phyloP scores from a whole-genome alignment of 1,140 invertebrate genomes.

The Trachymyrmex cornetzi region DNA sequence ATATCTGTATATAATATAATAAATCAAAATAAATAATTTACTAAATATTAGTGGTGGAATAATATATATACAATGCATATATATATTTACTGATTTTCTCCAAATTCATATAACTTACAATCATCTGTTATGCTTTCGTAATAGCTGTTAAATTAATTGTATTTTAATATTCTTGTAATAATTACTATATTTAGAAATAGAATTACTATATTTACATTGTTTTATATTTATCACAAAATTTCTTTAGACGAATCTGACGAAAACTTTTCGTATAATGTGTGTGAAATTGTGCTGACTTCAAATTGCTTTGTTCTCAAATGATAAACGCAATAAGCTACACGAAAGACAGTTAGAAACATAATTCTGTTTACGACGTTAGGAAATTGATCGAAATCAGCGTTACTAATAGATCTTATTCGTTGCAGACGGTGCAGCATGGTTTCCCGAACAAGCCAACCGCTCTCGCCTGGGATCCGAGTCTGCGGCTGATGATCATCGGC shows the following conservation, averaged over 20 bases:
- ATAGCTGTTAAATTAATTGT: background rate
- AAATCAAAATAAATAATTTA: constrained; percentile 1
- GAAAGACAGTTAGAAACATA: background rate
- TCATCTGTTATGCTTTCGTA: background rate
- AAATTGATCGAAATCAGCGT: constrained; percentile 39
- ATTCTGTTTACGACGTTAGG: background rate
- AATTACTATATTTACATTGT: too few species aligned
- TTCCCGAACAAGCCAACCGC: constrained; percentile 98
- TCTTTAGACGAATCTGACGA: background rate
- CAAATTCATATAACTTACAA: background rate
- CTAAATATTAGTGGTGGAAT: background rate
- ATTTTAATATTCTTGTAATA: constrained; percentile 10
- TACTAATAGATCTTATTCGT: constrained; percentile 79
- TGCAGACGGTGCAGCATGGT: constrained; percentile 97
- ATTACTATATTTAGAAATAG: background rate
- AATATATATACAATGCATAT: background rate
- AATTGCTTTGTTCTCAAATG: background rate
- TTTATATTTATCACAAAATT: background rate
- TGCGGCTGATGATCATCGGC: constrained; percentile 95
- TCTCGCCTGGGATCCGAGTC: constrained; percentile 95
- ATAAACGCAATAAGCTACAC: background rate
- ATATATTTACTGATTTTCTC: background rate
- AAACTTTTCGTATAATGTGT: background rate
- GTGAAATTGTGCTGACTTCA: background rate
- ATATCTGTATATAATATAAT: background rate